Conservation (phyloP, 2,888 invertebrate genomes). For the Cenopis cana region DNA sequence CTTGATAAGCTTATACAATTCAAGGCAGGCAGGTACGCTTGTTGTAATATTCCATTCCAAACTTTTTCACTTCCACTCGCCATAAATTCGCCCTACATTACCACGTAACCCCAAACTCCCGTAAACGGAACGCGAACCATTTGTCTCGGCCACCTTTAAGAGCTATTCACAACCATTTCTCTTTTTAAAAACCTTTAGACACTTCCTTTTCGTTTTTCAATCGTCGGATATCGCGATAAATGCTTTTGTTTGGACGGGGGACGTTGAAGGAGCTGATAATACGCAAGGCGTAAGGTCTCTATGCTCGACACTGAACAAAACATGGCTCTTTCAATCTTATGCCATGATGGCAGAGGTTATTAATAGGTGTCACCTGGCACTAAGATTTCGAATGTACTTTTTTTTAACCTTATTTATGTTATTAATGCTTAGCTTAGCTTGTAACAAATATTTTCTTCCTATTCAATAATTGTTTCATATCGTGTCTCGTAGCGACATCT, state of each 20-base stretch:
- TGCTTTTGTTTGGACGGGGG: constrained; percentile 72
- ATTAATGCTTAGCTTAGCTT: no score
- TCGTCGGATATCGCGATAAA: constrained; percentile 81
- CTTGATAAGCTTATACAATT: no score
- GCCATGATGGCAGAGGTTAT: no score
- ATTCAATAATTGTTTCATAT: no score
- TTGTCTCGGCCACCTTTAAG: constrained; percentile 83
- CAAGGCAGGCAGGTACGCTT: no score
- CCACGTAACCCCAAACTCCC: constrained; percentile 1
- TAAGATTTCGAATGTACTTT: no score
- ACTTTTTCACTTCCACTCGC: neutral
- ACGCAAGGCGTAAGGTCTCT: constrained; percentile 7
- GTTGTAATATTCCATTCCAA: neutral
- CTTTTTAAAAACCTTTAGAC: constrained; percentile 84
- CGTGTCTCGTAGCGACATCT: no score
- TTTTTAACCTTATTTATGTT: neutral
- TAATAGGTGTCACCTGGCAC: no score
- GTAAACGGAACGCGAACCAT: constrained; percentile 64
- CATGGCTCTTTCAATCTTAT: no score
- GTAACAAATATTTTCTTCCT: no score
- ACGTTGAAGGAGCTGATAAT: constrained; percentile 56
- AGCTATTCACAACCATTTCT: constrained; percentile 83
- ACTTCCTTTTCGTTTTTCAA: constrained; percentile 84
- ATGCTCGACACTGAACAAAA: no score
- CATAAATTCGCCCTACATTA: constrained; percentile 17